A percentile compares a stretch with the other conserved stretches of the same genome.
phyloP scores from a whole-genome alignment of 2,113 vertebrate genomes.

The Pseudopipra pipra region DNA sequence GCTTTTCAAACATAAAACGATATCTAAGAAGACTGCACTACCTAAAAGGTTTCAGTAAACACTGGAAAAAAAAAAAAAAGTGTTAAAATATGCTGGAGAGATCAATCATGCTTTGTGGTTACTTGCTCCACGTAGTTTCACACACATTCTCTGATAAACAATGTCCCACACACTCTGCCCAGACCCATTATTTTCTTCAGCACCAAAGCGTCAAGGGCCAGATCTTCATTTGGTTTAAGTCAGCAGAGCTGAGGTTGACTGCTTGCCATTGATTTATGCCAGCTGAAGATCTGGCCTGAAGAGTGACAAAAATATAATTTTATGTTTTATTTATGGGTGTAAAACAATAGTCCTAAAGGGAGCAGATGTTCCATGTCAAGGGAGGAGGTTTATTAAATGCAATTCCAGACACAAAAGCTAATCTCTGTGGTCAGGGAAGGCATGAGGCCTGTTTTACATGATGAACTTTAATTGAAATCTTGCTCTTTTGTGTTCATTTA shows the following conservation, averaged over 20 bases:
- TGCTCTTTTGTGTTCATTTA: slow-evolving; percentile 59
- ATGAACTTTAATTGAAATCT: slow-evolving; percentile 75
- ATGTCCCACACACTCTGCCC: slow-evolving; percentile 68
- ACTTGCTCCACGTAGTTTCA: slow-evolving; percentile 62
- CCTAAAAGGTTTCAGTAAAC: slow-evolving; percentile 77
- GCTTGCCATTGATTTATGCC: slow-evolving; percentile 56
- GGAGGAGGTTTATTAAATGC: slow-evolving; percentile 67
- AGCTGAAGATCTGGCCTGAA: slow-evolving; percentile 65
- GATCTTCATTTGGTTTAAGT: slow-evolving; percentile 54
- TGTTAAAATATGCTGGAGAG: slow-evolving; percentile 73
- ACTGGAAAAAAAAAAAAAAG: slow-evolving; percentile 38
- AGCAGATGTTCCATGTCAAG: slow-evolving; percentile 63
- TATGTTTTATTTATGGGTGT: slow-evolving; percentile 80
- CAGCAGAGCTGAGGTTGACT: slow-evolving; percentile 55
- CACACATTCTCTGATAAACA: slow-evolving; percentile 73
- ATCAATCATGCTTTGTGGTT: slow-evolving; percentile 71
- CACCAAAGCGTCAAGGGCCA: slow-evolving; percentile 59
- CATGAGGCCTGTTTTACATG: slow-evolving; percentile 61
- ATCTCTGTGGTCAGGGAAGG: slow-evolving; percentile 70
- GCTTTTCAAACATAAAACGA: slow-evolving; percentile 74
- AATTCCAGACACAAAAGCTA: slow-evolving; percentile 71
- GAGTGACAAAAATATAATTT: slow-evolving; percentile 78
- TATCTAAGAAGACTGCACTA: slow-evolving; percentile 72
- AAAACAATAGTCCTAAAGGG: slow-evolving; percentile 71
- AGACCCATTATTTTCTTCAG: slow-evolving; percentile 73